Evolutionary conservation across 2,888 invertebrate genomes (phyloP).

Genomic region (Conomelus anceps): DNA sequence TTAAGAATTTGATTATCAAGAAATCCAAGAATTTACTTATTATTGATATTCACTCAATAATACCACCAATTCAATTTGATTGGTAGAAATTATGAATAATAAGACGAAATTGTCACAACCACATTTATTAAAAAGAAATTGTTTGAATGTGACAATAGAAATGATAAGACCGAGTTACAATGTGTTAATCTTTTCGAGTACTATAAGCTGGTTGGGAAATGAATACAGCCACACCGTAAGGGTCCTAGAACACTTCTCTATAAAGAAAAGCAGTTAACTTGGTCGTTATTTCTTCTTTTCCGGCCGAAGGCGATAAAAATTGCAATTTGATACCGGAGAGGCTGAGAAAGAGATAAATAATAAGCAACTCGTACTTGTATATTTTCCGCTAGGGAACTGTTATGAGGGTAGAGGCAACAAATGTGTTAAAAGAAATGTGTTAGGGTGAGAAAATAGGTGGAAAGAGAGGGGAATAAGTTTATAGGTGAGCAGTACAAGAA

Average conservation of each 20-base stretch:
- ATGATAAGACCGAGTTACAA: background rate
- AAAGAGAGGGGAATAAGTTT: conserved; percentile 12
- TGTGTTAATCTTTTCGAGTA: background rate
- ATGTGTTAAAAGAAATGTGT: background rate
- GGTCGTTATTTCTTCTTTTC: background rate
- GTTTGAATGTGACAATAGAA: too few species aligned
- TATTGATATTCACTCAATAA: too few species aligned
- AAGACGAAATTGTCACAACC: too few species aligned
- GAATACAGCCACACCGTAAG: background rate
- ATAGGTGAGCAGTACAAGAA: background rate
- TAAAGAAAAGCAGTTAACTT: background rate
- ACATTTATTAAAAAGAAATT: too few species aligned
- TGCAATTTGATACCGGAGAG: background rate
- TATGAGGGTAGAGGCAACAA: background rate
- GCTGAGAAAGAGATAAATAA: background rate
- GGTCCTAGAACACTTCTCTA: background rate
- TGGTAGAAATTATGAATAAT: too few species aligned
- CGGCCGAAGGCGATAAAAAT: background rate
- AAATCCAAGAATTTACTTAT: too few species aligned
- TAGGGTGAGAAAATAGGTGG: background rate
- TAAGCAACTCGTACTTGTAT: background rate
- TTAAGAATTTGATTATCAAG: too few species aligned
- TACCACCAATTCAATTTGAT: too few species aligned
- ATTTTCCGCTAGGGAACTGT: background rate
- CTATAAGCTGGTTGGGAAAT: background rate